Evolutionary conservation across 2,113 vertebrate genomes (phyloP).

Genomic region (Oryzias javanicus): DNA sequence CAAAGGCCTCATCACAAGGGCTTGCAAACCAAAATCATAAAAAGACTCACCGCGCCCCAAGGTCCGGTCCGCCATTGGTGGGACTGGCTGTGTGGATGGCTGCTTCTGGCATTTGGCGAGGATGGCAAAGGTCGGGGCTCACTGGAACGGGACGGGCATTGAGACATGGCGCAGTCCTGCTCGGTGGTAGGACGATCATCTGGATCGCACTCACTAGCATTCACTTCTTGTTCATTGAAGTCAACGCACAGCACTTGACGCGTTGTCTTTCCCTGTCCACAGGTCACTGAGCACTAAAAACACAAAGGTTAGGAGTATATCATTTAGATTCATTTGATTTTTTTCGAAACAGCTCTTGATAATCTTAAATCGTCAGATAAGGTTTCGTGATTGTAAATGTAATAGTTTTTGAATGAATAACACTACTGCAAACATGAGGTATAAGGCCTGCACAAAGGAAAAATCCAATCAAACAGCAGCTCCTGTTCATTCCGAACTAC

Average conservation of each 20-base stretch:
- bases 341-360: too few species aligned
- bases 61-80: slow-evolving; percentile 96
- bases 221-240: slow-evolving; percentile 88
- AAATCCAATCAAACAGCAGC: too few species aligned
- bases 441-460: too few species aligned
- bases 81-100: slow-evolving; percentile 75
- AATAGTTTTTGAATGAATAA: too few species aligned
- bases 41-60: slow-evolving; percentile 93
- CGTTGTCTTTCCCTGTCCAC: slow-evolving; percentile 91
- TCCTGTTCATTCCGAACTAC: too few species aligned
- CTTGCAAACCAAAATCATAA: neutral
- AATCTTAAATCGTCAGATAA: too few species aligned
- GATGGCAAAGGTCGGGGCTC: slow-evolving; percentile 74
- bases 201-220: slow-evolving; percentile 86
- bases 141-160: slow-evolving; percentile 83
- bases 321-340: too few species aligned
- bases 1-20: neutral
- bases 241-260: slow-evolving; percentile 91
- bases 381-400: too few species aligned
- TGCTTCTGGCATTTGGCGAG: slow-evolving; percentile 74
- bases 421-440: too few species aligned
- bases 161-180: slow-evolving; percentile 92
- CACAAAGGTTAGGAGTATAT: neutral
- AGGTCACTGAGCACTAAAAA: slow-evolving; percentile 91
- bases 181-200: slow-evolving; percentile 86